A percentile compares a stretch with the other conserved stretches of the same genome.
These are phyloP conservation scores for Teleiodes luculella DNA, from an alignment of 2,888 invertebrate genomes.

Conservation along the genomic window DNA sequence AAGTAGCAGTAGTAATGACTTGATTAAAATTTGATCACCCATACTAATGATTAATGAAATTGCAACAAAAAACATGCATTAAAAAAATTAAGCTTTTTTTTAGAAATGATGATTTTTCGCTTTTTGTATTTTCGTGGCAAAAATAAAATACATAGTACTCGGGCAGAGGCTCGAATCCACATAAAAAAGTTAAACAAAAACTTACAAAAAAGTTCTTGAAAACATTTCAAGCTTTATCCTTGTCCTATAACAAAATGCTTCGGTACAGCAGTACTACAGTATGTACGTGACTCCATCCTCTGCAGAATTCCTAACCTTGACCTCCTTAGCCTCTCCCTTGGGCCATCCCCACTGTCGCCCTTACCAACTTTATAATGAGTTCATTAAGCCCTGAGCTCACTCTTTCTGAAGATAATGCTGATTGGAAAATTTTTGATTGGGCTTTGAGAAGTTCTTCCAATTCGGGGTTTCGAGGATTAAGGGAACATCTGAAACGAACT, in stretches of 20 bases:
- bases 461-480: slow-evolving; percentile 12
- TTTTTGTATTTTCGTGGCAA: too few relatives aligned
- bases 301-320: neutral
- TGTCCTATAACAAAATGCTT: neutral
- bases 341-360: slow-evolving; percentile 30
- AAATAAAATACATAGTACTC: too few relatives aligned
- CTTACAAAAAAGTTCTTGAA: too few relatives aligned
- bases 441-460: slow-evolving; percentile 27
- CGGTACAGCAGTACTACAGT: neutral
- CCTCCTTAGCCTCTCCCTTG: slow-evolving; percentile 16
- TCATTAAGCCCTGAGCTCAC: slow-evolving; percentile 51
- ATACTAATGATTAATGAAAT: too few relatives aligned
- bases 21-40: too few relatives aligned
- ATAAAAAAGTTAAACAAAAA: too few relatives aligned
- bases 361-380: slow-evolving; percentile 66
- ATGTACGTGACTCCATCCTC: neutral
- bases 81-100: too few relatives aligned
- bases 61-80: too few relatives aligned
- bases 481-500: neutral
- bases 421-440: slow-evolving; percentile 44
- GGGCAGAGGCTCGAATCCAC: too few relatives aligned
- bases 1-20: too few relatives aligned
- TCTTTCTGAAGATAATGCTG: slow-evolving; percentile 40
- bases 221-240: too few relatives aligned
- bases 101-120: too few relatives aligned